Evolutionary conservation across 2,888 invertebrate genomes (phyloP).

Genomic region (Lepidonotus clava): DNA sequence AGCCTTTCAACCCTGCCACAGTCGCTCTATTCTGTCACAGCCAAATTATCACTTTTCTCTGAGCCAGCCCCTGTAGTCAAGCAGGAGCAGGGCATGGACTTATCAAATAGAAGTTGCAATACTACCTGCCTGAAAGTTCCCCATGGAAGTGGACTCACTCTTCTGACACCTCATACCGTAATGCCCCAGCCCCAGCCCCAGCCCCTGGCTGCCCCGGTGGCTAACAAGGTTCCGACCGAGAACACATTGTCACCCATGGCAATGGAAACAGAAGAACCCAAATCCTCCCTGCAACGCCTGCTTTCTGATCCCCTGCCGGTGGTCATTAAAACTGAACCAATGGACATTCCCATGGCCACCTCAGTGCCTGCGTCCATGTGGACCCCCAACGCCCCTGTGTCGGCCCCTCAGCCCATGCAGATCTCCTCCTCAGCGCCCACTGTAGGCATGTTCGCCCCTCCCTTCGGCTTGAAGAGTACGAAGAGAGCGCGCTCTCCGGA

Average conservation of each 20-base stretch:
- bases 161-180: too few species aligned
- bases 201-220: not conserved
- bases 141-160: too few species aligned
- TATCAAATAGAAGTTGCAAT: not conserved
- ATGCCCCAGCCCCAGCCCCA: not conserved
- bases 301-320: constrained; percentile 32
- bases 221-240: too few species aligned
- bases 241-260: too few species aligned
- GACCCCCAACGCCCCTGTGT: not conserved
- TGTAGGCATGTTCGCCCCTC: not conserved
- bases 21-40: not conserved
- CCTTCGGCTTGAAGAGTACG: not conserved
- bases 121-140: not conserved
- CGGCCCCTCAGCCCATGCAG: not conserved
- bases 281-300: constrained; percentile 42
- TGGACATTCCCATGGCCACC: constrained; percentile 2
- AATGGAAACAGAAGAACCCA: constrained; percentile 10
- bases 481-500: not conserved
- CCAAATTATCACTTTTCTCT: constrained; percentile 33
- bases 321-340: constrained; percentile 12
- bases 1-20: constrained; percentile 17
- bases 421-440: not conserved
- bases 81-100: not conserved
- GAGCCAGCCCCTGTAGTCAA: not conserved
- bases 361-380: not conserved